phyloP scores from a whole-genome alignment of 1,140 invertebrate species.

The Lineus longissimus region DNA sequence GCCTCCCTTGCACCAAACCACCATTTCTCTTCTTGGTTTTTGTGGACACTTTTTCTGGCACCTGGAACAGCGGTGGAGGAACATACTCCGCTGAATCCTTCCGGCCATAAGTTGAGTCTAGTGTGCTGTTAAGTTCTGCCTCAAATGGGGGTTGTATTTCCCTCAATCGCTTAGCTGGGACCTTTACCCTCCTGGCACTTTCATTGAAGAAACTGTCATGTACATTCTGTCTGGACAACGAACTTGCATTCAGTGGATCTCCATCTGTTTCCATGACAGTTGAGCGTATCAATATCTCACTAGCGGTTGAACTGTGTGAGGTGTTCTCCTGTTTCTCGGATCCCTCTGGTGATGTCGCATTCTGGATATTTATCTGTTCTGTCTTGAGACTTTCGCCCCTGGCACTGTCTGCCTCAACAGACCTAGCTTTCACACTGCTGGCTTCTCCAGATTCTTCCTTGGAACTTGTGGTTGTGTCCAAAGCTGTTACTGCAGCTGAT shows the following conservation, averaged over 20 bases:
- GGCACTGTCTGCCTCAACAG: too few relatives aligned
- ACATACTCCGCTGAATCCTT: not conserved
- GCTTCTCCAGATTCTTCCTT: too few relatives aligned
- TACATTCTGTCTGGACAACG: not conserved
- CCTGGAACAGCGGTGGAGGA: not conserved
- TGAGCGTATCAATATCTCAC: constrained; percentile 8
- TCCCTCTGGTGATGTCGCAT: too few relatives aligned
- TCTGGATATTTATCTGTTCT: too few relatives aligned
- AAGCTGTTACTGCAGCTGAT: too few relatives aligned
- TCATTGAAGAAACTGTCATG: not conserved
- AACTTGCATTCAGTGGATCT: not conserved
- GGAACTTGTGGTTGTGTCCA: too few relatives aligned
- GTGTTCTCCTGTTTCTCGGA: not conserved
- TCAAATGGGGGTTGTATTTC: constrained; percentile 20
- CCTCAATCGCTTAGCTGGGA: constrained; percentile 9
- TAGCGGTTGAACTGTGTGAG: constrained; percentile 1
- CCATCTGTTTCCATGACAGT: not conserved
- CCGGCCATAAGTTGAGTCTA: not conserved
- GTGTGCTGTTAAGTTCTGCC: not conserved
- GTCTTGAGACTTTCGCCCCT: too few relatives aligned
- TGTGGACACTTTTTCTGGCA: not conserved
- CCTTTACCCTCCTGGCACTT: not conserved
- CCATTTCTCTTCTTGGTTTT: not conserved
- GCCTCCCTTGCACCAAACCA: not conserved
- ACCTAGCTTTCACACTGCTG: too few relatives aligned